Conservation (phyloP, 2,113 vertebrate species). For the Hypomesus transpacificus region DNA sequence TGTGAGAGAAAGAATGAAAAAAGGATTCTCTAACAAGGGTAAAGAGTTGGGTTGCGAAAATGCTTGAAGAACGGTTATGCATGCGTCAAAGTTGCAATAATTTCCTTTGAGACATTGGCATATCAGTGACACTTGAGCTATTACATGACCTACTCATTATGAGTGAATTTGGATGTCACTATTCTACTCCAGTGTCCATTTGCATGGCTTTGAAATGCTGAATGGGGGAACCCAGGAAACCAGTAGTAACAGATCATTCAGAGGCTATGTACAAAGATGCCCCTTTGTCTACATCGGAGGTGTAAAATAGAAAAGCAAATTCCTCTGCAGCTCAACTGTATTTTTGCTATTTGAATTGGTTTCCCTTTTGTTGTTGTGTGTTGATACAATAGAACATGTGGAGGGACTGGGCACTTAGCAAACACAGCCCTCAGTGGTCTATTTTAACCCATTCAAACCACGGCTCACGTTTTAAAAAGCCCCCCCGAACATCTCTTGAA, state of each 20-base stretch:
- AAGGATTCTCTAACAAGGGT: slow-evolving; percentile 4
- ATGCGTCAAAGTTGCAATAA: slow-evolving; percentile 52
- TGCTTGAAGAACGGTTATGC: slow-evolving; percentile 44
- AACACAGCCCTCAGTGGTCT: slow-evolving; percentile 29
- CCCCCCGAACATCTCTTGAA: too few relatives aligned
- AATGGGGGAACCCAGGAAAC: slow-evolving; percentile 69
- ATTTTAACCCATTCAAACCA: slow-evolving; percentile 32
- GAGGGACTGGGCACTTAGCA: slow-evolving; percentile 50
- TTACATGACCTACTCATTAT: slow-evolving; percentile 45
- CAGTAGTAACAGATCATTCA: slow-evolving; percentile 68
- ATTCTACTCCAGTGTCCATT: slow-evolving; percentile 54
- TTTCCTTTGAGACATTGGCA: slow-evolving; percentile 39
- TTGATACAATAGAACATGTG: slow-evolving; percentile 66
- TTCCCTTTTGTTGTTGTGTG: slow-evolving; percentile 66
- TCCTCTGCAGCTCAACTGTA: slow-evolving; percentile 66
- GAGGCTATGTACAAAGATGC: slow-evolving; percentile 66
- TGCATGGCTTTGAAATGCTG: slow-evolving; percentile 72
- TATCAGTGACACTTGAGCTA: slow-evolving; percentile 37
- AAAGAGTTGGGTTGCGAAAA: slow-evolving; percentile 39
- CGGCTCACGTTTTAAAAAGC: too few relatives aligned
- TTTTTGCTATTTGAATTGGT: slow-evolving; percentile 64
- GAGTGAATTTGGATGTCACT: slow-evolving; percentile 46
- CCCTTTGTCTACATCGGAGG: slow-evolving; percentile 67
- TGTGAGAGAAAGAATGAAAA: slow-evolving; percentile 11
- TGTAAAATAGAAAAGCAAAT: slow-evolving; percentile 74